Conservation (phyloP, 2,888 invertebrate genomes). For the Ormyrus rosae region DNA sequence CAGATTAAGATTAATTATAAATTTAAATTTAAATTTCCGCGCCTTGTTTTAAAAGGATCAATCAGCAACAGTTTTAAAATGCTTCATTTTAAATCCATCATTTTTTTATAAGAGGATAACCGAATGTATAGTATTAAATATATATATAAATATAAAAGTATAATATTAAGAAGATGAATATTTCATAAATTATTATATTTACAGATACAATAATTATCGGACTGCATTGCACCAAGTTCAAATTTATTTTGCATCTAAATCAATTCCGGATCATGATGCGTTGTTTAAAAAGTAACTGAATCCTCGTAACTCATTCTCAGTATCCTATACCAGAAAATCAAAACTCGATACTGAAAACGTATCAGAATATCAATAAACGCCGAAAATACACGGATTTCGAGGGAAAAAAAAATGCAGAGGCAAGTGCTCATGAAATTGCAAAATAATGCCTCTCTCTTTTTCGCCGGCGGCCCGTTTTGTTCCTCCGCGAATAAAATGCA, state of each 20-base stretch:
- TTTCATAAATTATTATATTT: no score
- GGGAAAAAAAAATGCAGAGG: constrained; percentile 2
- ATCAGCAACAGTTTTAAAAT: no score
- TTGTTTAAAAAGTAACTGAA: not conserved
- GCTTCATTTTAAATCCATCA: no score
- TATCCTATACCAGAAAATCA: not conserved
- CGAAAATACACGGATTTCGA: not conserved
- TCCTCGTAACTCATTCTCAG: not conserved
- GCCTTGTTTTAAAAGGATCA: no score
- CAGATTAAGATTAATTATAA: no score
- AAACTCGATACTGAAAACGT: not conserved
- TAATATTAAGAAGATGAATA: no score
- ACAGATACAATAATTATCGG: no score
- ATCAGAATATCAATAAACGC: not conserved
- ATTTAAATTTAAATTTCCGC: no score
- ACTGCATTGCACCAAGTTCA: no score
- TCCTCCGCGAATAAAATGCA: not conserved
- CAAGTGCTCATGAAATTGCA: constrained; percentile 5
- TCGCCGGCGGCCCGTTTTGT: not conserved
- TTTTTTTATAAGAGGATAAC: no score
- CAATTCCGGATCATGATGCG: not conserved
- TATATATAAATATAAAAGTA: no score
- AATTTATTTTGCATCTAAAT: not conserved
- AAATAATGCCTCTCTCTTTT: constrained; percentile 2
- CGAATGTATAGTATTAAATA: no score